Conservation (phyloP, 1,140 invertebrate genomes). For the Prorops nasuta region DNA sequence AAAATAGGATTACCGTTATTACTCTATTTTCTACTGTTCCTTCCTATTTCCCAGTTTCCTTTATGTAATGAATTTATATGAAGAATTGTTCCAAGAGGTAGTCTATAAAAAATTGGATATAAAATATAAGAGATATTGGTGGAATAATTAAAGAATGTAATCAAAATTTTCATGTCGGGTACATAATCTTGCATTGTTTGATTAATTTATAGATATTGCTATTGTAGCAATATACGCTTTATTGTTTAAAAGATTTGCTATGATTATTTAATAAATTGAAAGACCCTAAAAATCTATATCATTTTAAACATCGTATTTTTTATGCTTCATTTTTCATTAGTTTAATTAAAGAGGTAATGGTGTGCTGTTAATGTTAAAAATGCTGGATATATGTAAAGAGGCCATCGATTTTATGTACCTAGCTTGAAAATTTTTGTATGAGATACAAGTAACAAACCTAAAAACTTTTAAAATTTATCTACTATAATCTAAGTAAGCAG, state of each 20-base stretch:
- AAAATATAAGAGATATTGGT: conserved; percentile 25
- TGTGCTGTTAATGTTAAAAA: too few relatives aligned
- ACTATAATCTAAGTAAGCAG: conserved; percentile 45
- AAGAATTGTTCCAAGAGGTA: conserved; percentile 41
- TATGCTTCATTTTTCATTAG: background rate
- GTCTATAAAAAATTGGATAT: conserved; percentile 34
- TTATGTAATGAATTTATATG: conserved; percentile 23
- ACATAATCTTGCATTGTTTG: too few relatives aligned
- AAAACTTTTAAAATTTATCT: conserved; percentile 40
- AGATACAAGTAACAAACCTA: conserved; percentile 23
- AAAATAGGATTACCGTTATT: too few relatives aligned
- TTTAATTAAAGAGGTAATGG: too few relatives aligned
- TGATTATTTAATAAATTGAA: conserved; percentile 7
- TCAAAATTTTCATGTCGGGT: conserved; percentile 35
- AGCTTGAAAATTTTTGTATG: conserved; percentile 37
- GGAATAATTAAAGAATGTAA: conserved; percentile 27
- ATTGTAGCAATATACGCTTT: conserved; percentile 11
- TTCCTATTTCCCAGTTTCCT: conserved; percentile 4
- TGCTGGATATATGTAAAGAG: too few relatives aligned
- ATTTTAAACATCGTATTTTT: background rate
- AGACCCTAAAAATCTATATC: conserved; percentile 12
- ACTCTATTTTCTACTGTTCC: background rate
- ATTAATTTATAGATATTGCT: conserved; percentile 1
- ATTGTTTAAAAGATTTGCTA: conserved; percentile 14
- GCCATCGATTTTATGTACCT: conserved; percentile 21